phyloP scores from a whole-genome alignment of 2,113 vertebrate genomes.

The Embiotoca jacksoni region DNA sequence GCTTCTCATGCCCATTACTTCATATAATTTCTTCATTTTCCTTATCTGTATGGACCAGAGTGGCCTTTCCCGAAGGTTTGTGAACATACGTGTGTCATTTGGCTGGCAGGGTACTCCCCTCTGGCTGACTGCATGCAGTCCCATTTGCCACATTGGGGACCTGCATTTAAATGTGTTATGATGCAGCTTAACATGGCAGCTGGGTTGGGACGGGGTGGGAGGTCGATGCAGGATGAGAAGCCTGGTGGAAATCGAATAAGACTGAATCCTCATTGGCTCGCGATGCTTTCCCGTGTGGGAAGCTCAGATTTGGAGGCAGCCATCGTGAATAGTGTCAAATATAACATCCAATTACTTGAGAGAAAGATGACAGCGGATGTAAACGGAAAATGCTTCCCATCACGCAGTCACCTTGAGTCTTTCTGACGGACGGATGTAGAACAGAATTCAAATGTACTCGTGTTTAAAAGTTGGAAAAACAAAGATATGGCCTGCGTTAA shows the following conservation, averaged over 20 bases:
- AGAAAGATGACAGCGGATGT: not conserved
- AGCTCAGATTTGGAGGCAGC: constrained; percentile 23
- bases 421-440: not conserved
- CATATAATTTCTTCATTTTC: constrained; percentile 54
- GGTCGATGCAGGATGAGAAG: constrained; percentile 25
- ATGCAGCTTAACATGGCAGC: constrained; percentile 40
- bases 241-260: constrained; percentile 25
- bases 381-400: not conserved
- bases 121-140: constrained; percentile 32
- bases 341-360: not conserved
- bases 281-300: constrained; percentile 6
- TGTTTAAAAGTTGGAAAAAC: not conserved
- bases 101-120: constrained; percentile 43
- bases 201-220: not conserved
- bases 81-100: constrained; percentile 48
- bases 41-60: constrained; percentile 62
- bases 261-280: constrained; percentile 27
- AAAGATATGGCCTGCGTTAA: not conserved
- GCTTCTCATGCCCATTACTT: constrained; percentile 53
- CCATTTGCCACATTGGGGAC: constrained; percentile 40
- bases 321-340: constrained; percentile 8
- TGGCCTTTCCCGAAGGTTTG: constrained; percentile 38
- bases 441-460: too few species aligned
- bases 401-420: not conserved
- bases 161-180: constrained; percentile 49